Percentiles rank a stretch among this genome's conserved stretches.
Evolutionary conservation across 2,113 vertebrate species (phyloP).

Genomic region (Nannospalax galili): DNA sequence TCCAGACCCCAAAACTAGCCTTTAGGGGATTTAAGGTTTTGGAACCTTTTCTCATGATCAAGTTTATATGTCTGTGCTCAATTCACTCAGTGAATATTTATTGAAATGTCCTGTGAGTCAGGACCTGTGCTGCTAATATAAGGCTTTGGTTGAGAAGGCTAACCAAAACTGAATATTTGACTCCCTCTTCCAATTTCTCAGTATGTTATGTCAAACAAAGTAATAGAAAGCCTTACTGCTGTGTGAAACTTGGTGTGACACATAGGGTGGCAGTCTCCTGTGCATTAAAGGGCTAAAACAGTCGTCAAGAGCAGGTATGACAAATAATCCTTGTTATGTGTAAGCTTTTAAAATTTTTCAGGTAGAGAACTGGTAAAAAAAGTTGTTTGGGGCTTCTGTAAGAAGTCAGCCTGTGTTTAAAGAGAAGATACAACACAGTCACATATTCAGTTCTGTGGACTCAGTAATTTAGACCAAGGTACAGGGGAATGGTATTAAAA

Average conservation of each 20-base stretch:
- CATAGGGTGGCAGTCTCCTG: background rate
- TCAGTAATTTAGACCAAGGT: background rate
- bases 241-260: background rate
- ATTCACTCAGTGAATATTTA: constrained; percentile 45
- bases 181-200: background rate
- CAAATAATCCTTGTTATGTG: background rate
- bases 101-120: constrained; percentile 37
- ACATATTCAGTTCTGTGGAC: background rate
- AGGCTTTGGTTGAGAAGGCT: constrained; percentile 16
- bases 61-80: background rate
- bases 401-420: constrained; percentile 20
- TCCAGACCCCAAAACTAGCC: background rate
- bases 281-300: background rate
- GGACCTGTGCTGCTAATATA: background rate
- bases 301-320: background rate
- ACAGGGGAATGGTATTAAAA: background rate
- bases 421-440: background rate
- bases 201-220: background rate
- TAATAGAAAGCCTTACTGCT: constrained; percentile 27
- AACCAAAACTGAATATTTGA: background rate
- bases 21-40: constrained; percentile 31
- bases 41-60: background rate
- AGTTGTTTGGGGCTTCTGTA: background rate
- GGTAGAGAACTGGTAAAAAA: background rate
- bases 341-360: background rate